Percentiles rank a stretch among this genome's conserved stretches.
These are phyloP conservation scores for Gari tellinella DNA, from an alignment of 2,888 invertebrate genomes.

Conservation along the genomic window DNA sequence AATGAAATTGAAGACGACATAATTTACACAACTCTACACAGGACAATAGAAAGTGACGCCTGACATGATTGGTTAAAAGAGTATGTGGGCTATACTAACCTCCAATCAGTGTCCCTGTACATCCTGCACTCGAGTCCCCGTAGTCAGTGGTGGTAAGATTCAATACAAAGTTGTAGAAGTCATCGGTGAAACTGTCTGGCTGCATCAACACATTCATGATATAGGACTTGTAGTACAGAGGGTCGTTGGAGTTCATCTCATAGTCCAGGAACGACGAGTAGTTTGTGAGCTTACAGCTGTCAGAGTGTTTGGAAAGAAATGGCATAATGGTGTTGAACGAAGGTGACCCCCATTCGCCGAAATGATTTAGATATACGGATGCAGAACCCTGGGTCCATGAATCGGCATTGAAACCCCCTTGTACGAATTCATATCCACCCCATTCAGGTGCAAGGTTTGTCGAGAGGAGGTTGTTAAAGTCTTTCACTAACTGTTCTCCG, in stretches of 20 bases:
- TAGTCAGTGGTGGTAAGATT: slow-evolving; percentile 14
- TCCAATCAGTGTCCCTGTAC: slow-evolving; percentile 37
- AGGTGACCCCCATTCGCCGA: slow-evolving; percentile 25
- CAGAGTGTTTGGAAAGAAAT: background rate
- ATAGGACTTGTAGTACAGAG: slow-evolving; percentile 14
- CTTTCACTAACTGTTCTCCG: slow-evolving; percentile 5
- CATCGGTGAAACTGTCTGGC: slow-evolving; percentile 8
- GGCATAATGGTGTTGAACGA: slow-evolving; percentile 50
- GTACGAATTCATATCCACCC: no score
- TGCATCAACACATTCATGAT: slow-evolving; percentile 30
- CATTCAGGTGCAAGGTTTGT: slow-evolving; percentile 39
- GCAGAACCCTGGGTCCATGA: slow-evolving; percentile 8
- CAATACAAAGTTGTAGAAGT: slow-evolving; percentile 12
- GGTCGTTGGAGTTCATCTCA: slow-evolving; percentile 27
- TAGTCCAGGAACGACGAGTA: slow-evolving; percentile 48
- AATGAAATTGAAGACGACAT: no score
- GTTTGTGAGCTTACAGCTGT: slow-evolving; percentile 29
- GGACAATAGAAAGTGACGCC: no score
- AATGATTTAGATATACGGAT: background rate
- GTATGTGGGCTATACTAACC: no score
- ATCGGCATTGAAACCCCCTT: no score
- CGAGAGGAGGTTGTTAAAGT: slow-evolving; percentile 10
- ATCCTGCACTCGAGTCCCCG: slow-evolving; percentile 3
- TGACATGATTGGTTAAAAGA: no score
- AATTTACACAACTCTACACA: no score